Evolutionary conservation across 2,888 invertebrate genomes (phyloP).

Genomic region (Drosophila kokeensis): DNA sequence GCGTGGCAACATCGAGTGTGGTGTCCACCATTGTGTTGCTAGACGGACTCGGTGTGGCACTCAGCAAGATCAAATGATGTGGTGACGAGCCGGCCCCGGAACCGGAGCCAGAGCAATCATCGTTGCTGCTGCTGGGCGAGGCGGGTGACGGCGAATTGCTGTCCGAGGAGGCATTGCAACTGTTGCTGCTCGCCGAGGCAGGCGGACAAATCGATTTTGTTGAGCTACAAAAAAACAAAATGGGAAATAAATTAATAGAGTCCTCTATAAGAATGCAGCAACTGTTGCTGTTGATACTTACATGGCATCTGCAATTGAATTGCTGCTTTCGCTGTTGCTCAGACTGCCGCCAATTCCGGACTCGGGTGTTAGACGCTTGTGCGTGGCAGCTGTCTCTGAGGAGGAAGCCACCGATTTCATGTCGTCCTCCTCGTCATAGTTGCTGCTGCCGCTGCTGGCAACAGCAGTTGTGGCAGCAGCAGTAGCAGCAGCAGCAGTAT

Average conservation of each 20-base stretch:
- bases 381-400: conserved; percentile 61
- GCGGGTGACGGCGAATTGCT: conserved; percentile 86
- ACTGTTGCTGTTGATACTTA: conserved; percentile 49
- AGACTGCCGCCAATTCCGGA: conserved; percentile 82
- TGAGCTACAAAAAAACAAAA: conserved; percentile 39
- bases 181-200: conserved; percentile 50
- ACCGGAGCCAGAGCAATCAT: conserved; percentile 40
- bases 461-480: background rate
- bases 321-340: conserved; percentile 81
- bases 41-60: conserved; percentile 68
- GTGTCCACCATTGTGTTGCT: conserved; percentile 84
- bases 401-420: conserved; percentile 63
- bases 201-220: conserved; percentile 76
- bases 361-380: conserved; percentile 80
- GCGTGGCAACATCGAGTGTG: conserved; percentile 59
- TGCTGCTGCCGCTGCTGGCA: conserved; percentile 55
- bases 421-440: conserved; percentile 69
- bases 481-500: background rate
- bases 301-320: conserved; percentile 75
- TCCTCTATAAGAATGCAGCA: background rate
- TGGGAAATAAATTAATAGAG: background rate
- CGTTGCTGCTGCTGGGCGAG: conserved; percentile 47
- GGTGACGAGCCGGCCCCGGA: conserved; percentile 63
- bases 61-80: conserved; percentile 74
- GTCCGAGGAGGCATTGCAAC: conserved; percentile 84